Evolutionary conservation across 2,888 invertebrate genomes (phyloP).

Genomic region (Drosophila stalkeri): DNA sequence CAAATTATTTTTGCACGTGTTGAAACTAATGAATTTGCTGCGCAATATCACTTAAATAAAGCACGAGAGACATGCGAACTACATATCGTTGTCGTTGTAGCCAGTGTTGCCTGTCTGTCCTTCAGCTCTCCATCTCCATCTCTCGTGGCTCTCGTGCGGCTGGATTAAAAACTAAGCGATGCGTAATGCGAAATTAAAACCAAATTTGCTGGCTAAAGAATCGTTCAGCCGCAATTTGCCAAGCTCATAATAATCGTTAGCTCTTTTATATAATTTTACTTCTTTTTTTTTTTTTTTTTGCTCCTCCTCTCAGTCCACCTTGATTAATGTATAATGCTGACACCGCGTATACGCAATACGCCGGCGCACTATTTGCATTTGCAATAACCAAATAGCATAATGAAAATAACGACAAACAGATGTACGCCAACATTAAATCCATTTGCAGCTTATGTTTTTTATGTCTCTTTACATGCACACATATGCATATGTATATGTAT

Average conservation of each 20-base stretch:
- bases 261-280: too few species aligned
- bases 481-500: neutral
- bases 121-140: too few species aligned
- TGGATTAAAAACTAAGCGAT: slow-evolving; percentile 44
- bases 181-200: slow-evolving; percentile 60
- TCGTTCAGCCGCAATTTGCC: slow-evolving; percentile 44
- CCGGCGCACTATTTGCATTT: slow-evolving; percentile 43
- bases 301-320: slow-evolving; percentile 10
- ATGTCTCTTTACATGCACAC: neutral
- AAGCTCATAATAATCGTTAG: slow-evolving; percentile 41
- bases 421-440: slow-evolving; percentile 34
- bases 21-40: slow-evolving; percentile 27
- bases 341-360: slow-evolving; percentile 57
- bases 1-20: slow-evolving; percentile 7
- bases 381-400: slow-evolving; percentile 32
- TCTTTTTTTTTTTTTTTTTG: neutral
- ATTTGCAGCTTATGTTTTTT: slow-evolving; percentile 28
- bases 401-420: slow-evolving; percentile 10
- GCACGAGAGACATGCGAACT: slow-evolving; percentile 4
- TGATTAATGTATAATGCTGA: slow-evolving; percentile 64
- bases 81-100: neutral
- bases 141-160: neutral
- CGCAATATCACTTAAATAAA: slow-evolving; percentile 8
- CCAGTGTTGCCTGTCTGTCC: neutral
- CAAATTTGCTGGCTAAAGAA: slow-evolving; percentile 48